These are phyloP conservation scores for Rhinopithecus roxellana DNA, from an alignment of 2,113 vertebrate genomes.

Conservation along the genomic window DNA sequence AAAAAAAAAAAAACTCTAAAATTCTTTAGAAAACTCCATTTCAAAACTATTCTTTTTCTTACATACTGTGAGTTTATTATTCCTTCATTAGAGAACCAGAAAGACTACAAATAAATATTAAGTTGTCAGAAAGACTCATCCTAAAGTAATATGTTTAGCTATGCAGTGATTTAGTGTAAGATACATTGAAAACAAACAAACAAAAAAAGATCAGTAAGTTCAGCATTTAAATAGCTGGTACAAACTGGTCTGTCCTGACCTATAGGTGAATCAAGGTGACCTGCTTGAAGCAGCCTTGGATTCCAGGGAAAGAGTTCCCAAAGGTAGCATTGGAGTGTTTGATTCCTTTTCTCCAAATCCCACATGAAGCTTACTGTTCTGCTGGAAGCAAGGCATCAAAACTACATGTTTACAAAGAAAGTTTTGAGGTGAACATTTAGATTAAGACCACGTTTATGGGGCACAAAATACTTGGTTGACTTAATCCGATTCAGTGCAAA, in stretches of 20 bases:
- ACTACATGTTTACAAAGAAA: background rate
- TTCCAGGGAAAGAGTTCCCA: background rate
- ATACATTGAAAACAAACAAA: background rate
- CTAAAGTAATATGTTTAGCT: background rate
- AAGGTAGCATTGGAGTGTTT: background rate
- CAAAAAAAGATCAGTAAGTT: background rate
- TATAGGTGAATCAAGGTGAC: background rate
- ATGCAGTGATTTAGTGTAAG: background rate
- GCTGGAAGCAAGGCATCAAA: background rate
- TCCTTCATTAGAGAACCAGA: background rate
- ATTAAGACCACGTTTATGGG: background rate
- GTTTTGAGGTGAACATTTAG: background rate
- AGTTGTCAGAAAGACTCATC: background rate
- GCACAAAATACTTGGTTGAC: background rate
- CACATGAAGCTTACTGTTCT: background rate
- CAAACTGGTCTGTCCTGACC: background rate
- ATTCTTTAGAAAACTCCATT: constrained; percentile 33
- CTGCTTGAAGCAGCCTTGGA: background rate
- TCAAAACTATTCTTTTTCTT: background rate
- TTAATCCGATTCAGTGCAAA: background rate
- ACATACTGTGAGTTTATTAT: background rate
- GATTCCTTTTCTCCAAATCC: background rate
- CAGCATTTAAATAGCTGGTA: background rate
- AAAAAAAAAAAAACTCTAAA: background rate
- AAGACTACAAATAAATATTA: background rate